Conservation (phyloP, 2,888 invertebrate species). For the Pterobdella sp. region DNA sequence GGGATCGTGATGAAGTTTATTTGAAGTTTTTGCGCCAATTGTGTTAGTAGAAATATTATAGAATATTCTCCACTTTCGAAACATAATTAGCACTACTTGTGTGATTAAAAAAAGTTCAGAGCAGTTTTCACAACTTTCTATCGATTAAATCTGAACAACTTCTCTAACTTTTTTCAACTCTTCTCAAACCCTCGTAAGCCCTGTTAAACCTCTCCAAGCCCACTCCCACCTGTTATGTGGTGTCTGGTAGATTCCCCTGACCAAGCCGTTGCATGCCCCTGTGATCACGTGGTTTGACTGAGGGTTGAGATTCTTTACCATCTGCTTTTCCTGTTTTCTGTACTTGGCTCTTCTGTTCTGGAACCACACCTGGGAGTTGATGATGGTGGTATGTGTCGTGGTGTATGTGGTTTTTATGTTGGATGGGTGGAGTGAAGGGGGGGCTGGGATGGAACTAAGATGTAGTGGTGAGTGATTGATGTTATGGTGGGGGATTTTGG, state of each 20-base stretch:
- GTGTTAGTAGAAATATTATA: too few relatives aligned
- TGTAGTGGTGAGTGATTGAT: not conserved
- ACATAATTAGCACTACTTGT: too few relatives aligned
- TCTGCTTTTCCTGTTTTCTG: slow-evolving; percentile 93
- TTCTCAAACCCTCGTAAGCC: too few relatives aligned
- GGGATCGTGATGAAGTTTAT: too few relatives aligned
- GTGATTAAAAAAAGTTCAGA: too few relatives aligned
- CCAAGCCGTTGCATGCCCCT: slow-evolving; percentile 20
- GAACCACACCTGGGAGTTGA: slow-evolving; percentile 99
- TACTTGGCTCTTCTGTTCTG: slow-evolving; percentile 97
- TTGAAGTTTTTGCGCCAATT: too few relatives aligned
- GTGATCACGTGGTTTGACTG: not conserved
- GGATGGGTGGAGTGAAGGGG: slow-evolving; percentile 5
- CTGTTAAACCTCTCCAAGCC: not conserved
- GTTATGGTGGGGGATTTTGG: not conserved
- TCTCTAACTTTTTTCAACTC: not conserved
- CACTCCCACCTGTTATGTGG: slow-evolving; percentile 7
- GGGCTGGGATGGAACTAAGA: not conserved
- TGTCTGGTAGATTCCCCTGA: slow-evolving; percentile 58
- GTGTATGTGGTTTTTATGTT: not conserved
- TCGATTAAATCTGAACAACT: not conserved
- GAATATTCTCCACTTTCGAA: too few relatives aligned
- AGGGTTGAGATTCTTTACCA: slow-evolving; percentile 81
- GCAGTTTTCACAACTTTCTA: not conserved
- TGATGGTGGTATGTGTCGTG: slow-evolving; percentile 38